Percentiles rank a stretch among this genome's conserved stretches.
These are phyloP conservation scores for Percopsis omiscomaycus DNA, from an alignment of 2,797 vertebrate genomes.

Conservation along the genomic window DNA sequence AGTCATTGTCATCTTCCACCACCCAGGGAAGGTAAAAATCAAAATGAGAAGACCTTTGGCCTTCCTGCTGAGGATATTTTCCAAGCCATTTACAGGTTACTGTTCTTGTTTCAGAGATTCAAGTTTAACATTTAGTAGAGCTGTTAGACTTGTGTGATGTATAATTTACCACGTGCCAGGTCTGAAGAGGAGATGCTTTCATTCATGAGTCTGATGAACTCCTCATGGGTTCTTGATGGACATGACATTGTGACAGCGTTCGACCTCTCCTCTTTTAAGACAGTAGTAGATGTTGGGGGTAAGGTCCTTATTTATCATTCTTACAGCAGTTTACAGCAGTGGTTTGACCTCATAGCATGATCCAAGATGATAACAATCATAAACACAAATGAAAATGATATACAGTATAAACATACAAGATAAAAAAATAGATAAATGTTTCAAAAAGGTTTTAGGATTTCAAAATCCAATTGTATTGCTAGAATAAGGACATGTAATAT, in stretches of 20 bases:
- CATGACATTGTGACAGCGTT: constrained; percentile 75
- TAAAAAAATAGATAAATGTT: too few species aligned
- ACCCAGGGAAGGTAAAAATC: constrained; percentile 77
- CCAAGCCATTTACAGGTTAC: constrained; percentile 75
- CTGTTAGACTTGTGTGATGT: background rate
- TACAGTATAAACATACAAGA: too few species aligned
- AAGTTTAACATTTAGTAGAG: background rate
- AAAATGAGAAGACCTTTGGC: constrained; percentile 78
- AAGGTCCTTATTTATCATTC: background rate
- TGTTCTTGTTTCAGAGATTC: background rate
- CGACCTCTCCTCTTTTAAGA: constrained; percentile 71
- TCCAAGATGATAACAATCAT: too few species aligned
- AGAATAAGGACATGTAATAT: too few species aligned
- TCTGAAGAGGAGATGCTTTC: constrained; percentile 79
- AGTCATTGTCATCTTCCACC: background rate
- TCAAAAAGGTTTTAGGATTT: too few species aligned
- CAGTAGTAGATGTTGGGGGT: constrained; percentile 76
- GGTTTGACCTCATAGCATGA: too few species aligned
- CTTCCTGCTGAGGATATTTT: constrained; percentile 70
- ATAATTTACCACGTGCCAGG: constrained; percentile 35
- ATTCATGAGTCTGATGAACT: constrained; percentile 80
- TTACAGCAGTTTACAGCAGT: background rate
- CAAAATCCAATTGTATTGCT: too few species aligned
- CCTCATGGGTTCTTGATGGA: constrained; percentile 73
- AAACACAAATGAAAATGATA: too few species aligned